These are phyloP conservation scores for Hyperopisus bebe DNA, from an alignment of 2,113 vertebrate genomes.

Conservation along the genomic window DNA sequence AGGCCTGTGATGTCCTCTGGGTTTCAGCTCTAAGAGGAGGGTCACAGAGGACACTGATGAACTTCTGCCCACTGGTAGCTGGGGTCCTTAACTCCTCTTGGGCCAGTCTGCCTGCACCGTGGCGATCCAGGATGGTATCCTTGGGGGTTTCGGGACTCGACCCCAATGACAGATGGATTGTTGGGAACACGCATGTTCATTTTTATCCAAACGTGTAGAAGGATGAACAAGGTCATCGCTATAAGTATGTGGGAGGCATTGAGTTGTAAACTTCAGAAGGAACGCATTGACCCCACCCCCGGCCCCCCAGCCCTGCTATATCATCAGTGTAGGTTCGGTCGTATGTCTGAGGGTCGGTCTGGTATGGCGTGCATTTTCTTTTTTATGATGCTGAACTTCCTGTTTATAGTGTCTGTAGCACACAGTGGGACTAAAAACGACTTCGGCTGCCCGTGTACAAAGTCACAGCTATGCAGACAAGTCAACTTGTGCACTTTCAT, in stretches of 20 bases:
- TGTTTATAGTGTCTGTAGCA: slow-evolving; percentile 26
- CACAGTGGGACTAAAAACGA: neutral
- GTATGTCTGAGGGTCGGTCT: slow-evolving; percentile 17
- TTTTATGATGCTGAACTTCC: slow-evolving; percentile 36
- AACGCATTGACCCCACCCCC: neutral
- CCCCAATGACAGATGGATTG: neutral
- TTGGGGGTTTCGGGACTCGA: neutral
- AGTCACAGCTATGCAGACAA: neutral
- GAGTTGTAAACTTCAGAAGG: neutral
- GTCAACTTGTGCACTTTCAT: neutral
- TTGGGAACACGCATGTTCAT: neutral
- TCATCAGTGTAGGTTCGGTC: slow-evolving; percentile 37
- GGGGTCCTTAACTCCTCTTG: neutral
- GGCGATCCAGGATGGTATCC: neutral
- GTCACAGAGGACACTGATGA: neutral
- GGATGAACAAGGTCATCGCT: neutral
- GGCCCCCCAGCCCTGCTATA: slow-evolving; percentile 35
- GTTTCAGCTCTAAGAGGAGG: neutral
- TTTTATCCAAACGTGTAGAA: neutral
- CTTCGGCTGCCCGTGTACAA: neutral
- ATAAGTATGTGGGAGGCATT: neutral
- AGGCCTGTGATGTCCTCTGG: neutral
- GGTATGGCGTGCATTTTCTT: slow-evolving; percentile 26
- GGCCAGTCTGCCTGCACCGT: neutral
- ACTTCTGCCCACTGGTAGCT: neutral